These are phyloP conservation scores for Archegozetes longisetosus DNA, from an alignment of 1,140 invertebrate genomes.

Conservation along the genomic window DNA sequence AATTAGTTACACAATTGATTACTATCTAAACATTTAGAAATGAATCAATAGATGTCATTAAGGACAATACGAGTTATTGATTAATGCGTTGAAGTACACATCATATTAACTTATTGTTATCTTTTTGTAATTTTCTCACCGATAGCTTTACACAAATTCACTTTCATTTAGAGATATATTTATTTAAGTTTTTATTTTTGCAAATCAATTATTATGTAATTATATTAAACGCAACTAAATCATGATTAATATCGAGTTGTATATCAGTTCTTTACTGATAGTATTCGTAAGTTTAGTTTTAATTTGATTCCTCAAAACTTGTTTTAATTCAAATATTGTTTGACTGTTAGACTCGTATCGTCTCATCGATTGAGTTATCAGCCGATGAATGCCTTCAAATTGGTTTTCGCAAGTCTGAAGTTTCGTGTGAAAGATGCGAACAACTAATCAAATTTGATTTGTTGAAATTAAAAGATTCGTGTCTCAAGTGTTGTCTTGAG, in stretches of 20 bases:
- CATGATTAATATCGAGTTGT: not conserved
- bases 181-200: too few relatives aligned
- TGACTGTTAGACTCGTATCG: not conserved
- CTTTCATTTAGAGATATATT: too few relatives aligned
- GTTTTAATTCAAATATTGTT: not conserved
- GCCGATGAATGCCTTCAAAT: conserved; percentile 65
- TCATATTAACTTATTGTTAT: too few relatives aligned
- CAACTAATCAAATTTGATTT: conserved; percentile 59
- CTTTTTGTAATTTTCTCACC: too few relatives aligned
- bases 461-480: conserved; percentile 49
- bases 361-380: conserved; percentile 35
- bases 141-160: too few relatives aligned
- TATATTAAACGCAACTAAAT: not conserved
- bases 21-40: too few relatives aligned
- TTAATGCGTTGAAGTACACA: too few relatives aligned
- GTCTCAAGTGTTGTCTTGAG: conserved; percentile 51
- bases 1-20: too few relatives aligned
- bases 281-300: not conserved
- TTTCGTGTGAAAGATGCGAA: conserved; percentile 75
- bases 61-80: too few relatives aligned
- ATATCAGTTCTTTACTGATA: not conserved
- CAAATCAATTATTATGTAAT: not conserved
- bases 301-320: not conserved
- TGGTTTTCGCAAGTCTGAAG: conserved; percentile 67
- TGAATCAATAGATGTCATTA: too few relatives aligned